Base-by-base conservation (phyloP, 2,113 vertebrate species). In the Anoura caudifer region DNA sequence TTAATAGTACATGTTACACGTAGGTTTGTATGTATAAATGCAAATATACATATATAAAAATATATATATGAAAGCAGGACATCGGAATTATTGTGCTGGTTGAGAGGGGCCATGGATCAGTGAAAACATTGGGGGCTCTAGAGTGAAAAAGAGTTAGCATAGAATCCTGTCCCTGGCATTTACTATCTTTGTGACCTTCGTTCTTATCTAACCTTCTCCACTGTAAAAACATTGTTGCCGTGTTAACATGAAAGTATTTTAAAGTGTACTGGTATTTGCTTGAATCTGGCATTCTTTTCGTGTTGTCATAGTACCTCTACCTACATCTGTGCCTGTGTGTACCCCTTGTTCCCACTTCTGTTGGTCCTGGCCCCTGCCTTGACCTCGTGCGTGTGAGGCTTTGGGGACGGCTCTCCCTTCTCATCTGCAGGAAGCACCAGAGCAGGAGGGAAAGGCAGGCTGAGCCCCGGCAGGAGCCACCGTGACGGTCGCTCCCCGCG, bases 401-500 rank as follows among this genome's bases (percentile, higher is more conserved):
- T 26, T 3, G 13, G n/a, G 45, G 31, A 75, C n/a, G 12, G 13
- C 15, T 38, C n/a, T 91, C 4, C 5, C 0, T 38, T 67, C 52
- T 1, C 1, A 65, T 52, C 14, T 45, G 13, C 4, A 7, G 43
- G 17, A 10, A 33, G 41, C 61, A 52, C 72, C n/a, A 36, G 20
- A 72, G 50, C 9, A 61, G 24, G 22, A 14, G 47, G n/a, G 61
- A 69, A 19, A 28, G 52, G 8, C 3, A 24, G 38, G 43, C 20
- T 11, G 31, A 88, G 61, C 10, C 7, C 1, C 38, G 22, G 45
- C 0, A 0, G 33, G 38, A 13, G 20, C 33, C 9, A 3, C 13
- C 7, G 33, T 31, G 20, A 28, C 16, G 0, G 0, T 17, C 6
- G 33, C 38, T 79, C 10, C 69, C 45, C 11, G 2, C 8, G 31